Conservation (phyloP, 1,140 invertebrate genomes). For the Harlomillsia oculata region DNA sequence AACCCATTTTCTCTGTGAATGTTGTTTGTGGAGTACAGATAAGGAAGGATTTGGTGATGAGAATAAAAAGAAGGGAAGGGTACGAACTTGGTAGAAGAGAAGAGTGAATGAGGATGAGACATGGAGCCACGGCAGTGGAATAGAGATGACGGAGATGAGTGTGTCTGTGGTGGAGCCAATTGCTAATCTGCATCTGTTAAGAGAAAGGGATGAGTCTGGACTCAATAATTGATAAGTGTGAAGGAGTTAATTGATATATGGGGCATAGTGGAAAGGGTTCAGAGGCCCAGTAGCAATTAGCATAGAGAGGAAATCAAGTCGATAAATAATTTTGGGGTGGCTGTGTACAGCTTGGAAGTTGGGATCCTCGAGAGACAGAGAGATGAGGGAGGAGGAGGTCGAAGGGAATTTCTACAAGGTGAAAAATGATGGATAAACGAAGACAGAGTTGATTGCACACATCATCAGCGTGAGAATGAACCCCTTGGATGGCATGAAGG, state of each 20-base stretch:
- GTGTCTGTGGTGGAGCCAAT: constrained; percentile 4
- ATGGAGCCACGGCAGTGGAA: too few relatives aligned
- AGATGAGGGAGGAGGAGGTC: constrained; percentile 1
- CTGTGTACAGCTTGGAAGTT: neutral
- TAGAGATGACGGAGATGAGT: neutral
- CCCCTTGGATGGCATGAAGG: constrained; percentile 23
- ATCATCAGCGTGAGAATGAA: constrained; percentile 30
- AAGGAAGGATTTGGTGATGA: too few relatives aligned
- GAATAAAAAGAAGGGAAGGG: too few relatives aligned
- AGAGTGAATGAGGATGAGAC: too few relatives aligned
- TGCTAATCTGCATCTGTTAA: constrained; percentile 7
- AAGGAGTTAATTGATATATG: constrained; percentile 22
- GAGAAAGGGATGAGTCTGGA: constrained; percentile 1
- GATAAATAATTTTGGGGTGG: constrained; percentile 8
- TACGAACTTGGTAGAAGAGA: too few relatives aligned
- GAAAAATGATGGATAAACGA: constrained; percentile 32
- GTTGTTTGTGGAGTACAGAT: too few relatives aligned
- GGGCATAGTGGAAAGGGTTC: neutral
- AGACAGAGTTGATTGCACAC: constrained; percentile 30
- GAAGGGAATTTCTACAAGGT: constrained; percentile 10
- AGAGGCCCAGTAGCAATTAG: constrained; percentile 8
- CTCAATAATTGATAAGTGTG: constrained; percentile 18
- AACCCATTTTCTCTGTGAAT: too few relatives aligned
- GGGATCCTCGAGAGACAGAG: neutral
- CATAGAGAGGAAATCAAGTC: constrained; percentile 9